A percentile compares a stretch with the other conserved stretches of the same genome.
phyloP scores from a whole-genome alignment of 2,888 invertebrate genomes.

The Drosophila formosana region DNA sequence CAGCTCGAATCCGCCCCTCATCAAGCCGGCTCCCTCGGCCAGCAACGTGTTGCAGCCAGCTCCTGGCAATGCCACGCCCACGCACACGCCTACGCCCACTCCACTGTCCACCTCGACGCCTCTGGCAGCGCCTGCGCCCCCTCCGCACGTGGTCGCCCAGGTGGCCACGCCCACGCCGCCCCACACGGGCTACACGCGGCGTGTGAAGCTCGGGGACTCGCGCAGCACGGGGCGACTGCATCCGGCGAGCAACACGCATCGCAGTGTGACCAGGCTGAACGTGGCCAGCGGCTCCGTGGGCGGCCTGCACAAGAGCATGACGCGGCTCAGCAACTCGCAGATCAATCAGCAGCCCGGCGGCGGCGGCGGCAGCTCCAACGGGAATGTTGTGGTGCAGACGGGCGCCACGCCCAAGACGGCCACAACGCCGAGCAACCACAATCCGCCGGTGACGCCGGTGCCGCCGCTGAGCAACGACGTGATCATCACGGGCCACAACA shows the following conservation, averaged over 20 bases:
- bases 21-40: conserved; percentile 73
- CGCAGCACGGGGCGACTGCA: conserved; percentile 91
- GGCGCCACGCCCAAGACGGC: conserved; percentile 76
- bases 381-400: conserved; percentile 83
- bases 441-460: conserved; percentile 84
- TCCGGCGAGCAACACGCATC: conserved; percentile 89
- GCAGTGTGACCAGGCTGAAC: conserved; percentile 92
- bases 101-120: conserved; percentile 40
- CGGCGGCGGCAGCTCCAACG: conserved; percentile 80
- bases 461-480: conserved; percentile 86
- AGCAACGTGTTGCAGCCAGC: neutral
- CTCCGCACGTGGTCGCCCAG: conserved; percentile 35
- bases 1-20: conserved; percentile 71
- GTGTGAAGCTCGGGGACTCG: conserved; percentile 90
- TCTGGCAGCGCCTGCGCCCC: conserved; percentile 45
- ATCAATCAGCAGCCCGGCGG: conserved; percentile 87
- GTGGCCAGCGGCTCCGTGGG: conserved; percentile 91
- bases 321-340: conserved; percentile 91
- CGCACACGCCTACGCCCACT: conserved; percentile 43
- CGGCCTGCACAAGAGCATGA: conserved; percentile 93
- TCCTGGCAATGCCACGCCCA: conserved; percentile 22
- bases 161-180: conserved; percentile 72
- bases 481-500: conserved; percentile 86
- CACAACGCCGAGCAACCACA: conserved; percentile 59
- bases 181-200: conserved; percentile 86